Percentiles rank a stretch among this genome's conserved stretches.
These are phyloP conservation scores for Momotus momota DNA, from an alignment of 2,797 vertebrate genomes.

Conservation along the genomic window DNA sequence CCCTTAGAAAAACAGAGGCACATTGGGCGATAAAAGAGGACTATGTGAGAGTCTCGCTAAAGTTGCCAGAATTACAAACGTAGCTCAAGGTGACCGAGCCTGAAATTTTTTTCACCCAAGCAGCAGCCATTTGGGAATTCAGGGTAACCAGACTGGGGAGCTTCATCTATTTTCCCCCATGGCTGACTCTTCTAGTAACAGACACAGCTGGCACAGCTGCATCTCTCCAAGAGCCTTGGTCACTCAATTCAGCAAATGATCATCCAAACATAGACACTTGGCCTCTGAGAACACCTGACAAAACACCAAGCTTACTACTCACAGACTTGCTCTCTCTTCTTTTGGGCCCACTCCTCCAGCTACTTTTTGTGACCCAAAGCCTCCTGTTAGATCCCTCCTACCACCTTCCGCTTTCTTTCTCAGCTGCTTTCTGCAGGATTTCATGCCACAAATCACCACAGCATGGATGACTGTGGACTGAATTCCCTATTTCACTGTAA, in stretches of 20 bases:
- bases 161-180: background rate
- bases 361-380: background rate
- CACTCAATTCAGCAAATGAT: too few relatives aligned
- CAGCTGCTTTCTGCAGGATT: background rate
- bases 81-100: background rate
- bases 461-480: rapidly evolving
- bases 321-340: background rate
- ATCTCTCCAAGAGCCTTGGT: background rate
- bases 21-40: background rate
- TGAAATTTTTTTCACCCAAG: background rate
- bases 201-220: background rate
- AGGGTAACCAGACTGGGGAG: background rate
- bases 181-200: background rate
- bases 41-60: background rate
- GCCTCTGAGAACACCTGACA: background rate
- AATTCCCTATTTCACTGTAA: background rate
- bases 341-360: background rate
- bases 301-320: background rate
- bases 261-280: background rate
- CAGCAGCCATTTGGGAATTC: background rate
- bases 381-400: background rate
- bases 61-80: background rate
- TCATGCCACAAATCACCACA: background rate
- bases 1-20: background rate
- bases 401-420: background rate